Conservation (phyloP, 1,140 invertebrate species). For the Drosophila miranda region DNA sequence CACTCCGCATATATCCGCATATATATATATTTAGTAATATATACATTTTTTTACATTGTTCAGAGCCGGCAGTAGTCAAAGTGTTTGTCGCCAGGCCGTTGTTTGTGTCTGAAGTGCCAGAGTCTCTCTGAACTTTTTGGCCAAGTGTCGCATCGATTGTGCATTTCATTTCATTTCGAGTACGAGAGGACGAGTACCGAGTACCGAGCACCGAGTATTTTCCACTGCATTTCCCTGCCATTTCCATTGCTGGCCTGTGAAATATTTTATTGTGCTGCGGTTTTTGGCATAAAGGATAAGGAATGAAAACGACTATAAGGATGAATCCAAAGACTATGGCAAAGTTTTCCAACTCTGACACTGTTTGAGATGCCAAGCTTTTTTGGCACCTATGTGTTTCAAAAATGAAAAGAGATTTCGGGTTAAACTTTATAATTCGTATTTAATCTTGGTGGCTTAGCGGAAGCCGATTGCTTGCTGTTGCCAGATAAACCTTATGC, state of each 20-base stretch:
- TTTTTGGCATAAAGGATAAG: conserved; percentile 36
- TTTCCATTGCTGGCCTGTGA: conserved; percentile 22
- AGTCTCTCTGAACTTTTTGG: conserved; percentile 60
- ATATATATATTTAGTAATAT: conserved; percentile 23
- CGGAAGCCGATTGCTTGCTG: too few species aligned
- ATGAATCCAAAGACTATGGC: conserved; percentile 27
- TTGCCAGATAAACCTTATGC: too few species aligned
- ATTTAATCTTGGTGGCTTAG: too few species aligned
- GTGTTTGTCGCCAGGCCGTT: conserved; percentile 37
- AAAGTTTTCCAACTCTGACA: conserved; percentile 58
- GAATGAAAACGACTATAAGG: conserved; percentile 10
- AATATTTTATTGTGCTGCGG: conserved; percentile 79
- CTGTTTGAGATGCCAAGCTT: too few species aligned
- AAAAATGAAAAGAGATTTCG: too few species aligned
- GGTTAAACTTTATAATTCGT: too few species aligned
- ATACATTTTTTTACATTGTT: conserved; percentile 41
- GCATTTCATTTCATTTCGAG: conserved; percentile 49
- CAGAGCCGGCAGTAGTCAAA: conserved; percentile 5
- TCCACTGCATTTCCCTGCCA: conserved; percentile 16
- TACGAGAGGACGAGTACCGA: conserved; percentile 1
- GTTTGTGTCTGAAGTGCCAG: conserved; percentile 52
- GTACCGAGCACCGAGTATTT: conserved; percentile 2
- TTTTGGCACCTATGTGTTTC: too few species aligned
- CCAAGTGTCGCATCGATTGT: conserved; percentile 67
- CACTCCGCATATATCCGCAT: conserved; percentile 23